These are phyloP conservation scores for Hipparchia semele DNA, from an alignment of 2,888 invertebrate genomes.

Conservation along the genomic window DNA sequence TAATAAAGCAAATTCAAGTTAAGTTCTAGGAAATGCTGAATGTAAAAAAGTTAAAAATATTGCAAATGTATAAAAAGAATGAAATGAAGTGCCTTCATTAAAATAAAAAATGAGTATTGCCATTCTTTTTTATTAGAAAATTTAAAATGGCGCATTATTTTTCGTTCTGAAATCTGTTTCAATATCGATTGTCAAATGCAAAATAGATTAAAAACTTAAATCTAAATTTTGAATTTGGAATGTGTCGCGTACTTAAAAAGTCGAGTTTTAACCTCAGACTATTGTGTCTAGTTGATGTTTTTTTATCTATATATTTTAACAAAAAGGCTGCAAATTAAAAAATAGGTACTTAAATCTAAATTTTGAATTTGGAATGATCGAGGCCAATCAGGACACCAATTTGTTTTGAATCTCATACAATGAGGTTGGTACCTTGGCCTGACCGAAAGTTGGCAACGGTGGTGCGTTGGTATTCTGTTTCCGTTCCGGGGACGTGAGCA, in stretches of 20 bases:
- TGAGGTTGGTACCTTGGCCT: constrained; percentile 78
- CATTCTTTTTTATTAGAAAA: constrained; percentile 49
- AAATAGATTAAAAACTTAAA: background rate
- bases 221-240: constrained; percentile 24
- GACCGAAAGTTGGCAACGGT: constrained; percentile 78
- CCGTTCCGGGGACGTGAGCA: constrained; percentile 87
- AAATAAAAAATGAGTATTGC: constrained; percentile 69
- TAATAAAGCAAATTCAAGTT: background rate
- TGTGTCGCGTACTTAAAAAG: background rate
- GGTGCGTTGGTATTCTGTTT: constrained; percentile 64
- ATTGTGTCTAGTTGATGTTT: background rate
- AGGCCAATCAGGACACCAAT: constrained; percentile 81
- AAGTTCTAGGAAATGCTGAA: constrained; percentile 1
- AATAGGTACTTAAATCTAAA: constrained; percentile 66
- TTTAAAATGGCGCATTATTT: constrained; percentile 11
- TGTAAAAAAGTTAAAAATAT: constrained; percentile 20
- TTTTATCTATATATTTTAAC: constrained; percentile 3
- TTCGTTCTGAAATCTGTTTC: background rate
- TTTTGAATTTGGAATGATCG: constrained; percentile 78
- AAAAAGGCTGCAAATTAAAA: constrained; percentile 25
- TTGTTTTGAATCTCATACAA: constrained; percentile 60
- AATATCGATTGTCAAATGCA: background rate
- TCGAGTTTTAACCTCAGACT: background rate
- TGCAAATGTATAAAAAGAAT: constrained; percentile 38
- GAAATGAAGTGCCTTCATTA: constrained; percentile 62